Conservation (phyloP, 2,888 invertebrate species). For the Siphonodentalium dalli region DNA sequence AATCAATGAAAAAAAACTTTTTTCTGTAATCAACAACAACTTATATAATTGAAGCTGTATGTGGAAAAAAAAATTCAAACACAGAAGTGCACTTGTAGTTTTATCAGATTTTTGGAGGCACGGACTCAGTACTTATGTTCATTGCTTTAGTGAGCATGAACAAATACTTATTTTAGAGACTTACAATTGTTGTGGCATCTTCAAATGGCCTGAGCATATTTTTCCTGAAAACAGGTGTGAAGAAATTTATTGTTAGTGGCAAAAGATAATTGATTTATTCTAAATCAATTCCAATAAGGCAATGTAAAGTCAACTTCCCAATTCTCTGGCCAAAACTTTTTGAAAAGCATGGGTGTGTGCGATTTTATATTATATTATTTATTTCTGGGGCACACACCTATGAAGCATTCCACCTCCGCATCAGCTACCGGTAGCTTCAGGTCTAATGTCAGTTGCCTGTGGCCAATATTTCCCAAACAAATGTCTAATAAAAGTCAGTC, state of each 20-base stretch:
- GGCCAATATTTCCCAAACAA: too few relatives aligned
- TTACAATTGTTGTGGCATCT: constrained; percentile 77
- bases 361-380: too few relatives aligned
- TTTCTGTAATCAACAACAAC: neutral
- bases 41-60: neutral
- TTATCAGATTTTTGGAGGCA: neutral
- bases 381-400: too few relatives aligned
- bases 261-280: too few relatives aligned
- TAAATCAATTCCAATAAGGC: neutral
- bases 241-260: too few relatives aligned
- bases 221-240: constrained; percentile 68
- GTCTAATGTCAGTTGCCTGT: too few relatives aligned
- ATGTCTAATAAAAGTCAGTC: too few relatives aligned
- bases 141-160: too few relatives aligned
- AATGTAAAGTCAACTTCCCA: neutral
- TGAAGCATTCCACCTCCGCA: too few relatives aligned
- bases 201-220: constrained; percentile 94
- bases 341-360: too few relatives aligned
- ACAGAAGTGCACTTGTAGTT: neutral
- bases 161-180: constrained; percentile 12
- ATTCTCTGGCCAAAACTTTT: too few relatives aligned
- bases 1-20: neutral
- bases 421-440: too few relatives aligned
- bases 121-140: neutral
- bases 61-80: neutral